Base-by-base conservation (phyloP, 2,797 vertebrate genomes). In the Gymnoscopelus braueri region DNA sequence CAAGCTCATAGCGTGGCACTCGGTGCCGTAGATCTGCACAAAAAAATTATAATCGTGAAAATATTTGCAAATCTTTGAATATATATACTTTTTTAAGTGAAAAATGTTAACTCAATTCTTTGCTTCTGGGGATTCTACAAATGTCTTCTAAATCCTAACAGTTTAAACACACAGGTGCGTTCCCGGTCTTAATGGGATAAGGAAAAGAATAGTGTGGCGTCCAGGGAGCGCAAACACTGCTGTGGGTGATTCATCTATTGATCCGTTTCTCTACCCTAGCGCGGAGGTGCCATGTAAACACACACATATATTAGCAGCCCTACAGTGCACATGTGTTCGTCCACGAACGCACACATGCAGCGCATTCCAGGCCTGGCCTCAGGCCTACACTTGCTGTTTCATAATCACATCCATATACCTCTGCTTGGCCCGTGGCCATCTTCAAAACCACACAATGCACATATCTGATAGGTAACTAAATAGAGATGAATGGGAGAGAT, bases 171-270 rank as follows among this genome's bases (percentile, higher is more conserved):
- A 19, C 19, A 19, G 19, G 19, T 19, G 19, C 19, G 19, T 19
- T 19, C 19, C 19, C 19, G 19, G 19, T 19, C 19, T 19, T 19
- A 19, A 19, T 19, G 19, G 19, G 19, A 19, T 19, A n/a, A 26
- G 84, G 77, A 87, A 32, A 86, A 89, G 94, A 94, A 95, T 87
- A 88, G 88, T 81, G 84, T 88, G 85, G 88, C 73, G 87, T 85
- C 91, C 74, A 87, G 78, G 79, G 87, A 91, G 81, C 64, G 71
- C 72, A 87, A 19, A 76, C 88, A 91, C 77, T 49, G 96, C 96
- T 97, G 91, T 95, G 95, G 96, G 96, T 96, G 96, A 96, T 97
- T 96, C 95, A 97, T 95, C 95, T 96, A 97, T 98, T 95, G 95
- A 94, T 94, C 32, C 32, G 32, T 95, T 94, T 95, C 96, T 95